These are phyloP conservation scores for Scalopus aquaticus DNA, from an alignment of 2,113 vertebrate species.

Conservation along the genomic window DNA sequence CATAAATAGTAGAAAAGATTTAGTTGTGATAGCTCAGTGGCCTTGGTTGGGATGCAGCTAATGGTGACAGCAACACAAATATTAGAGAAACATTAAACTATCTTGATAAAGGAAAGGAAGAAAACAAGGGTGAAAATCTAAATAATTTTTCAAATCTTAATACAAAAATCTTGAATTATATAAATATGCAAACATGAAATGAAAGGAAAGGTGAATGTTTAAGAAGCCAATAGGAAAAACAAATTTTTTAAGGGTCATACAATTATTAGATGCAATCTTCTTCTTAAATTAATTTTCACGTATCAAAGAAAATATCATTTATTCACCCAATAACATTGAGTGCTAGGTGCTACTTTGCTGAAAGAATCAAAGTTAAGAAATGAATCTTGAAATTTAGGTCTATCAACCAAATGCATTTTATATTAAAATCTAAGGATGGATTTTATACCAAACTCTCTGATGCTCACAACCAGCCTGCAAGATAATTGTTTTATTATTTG, in stretches of 20 bases:
- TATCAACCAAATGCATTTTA: neutral
- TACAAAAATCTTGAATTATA: neutral
- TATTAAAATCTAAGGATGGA: neutral
- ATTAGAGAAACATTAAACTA: neutral
- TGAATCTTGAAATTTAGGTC: neutral
- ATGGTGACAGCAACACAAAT: neutral
- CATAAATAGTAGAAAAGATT: neutral
- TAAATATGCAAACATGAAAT: neutral
- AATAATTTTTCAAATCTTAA: neutral
- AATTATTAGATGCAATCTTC: neutral
- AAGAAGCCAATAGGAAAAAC: neutral
- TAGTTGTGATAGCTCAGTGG: rapidly evolving
- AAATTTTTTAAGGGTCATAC: neutral
- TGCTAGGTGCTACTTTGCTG: neutral
- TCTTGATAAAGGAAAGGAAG: neutral
- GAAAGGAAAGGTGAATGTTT: neutral
- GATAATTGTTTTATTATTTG: too few relatives aligned
- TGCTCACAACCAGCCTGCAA: neutral
- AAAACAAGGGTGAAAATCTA: neutral
- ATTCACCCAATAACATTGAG: neutral
- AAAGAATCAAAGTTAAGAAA: neutral
- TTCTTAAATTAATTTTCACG: neutral
- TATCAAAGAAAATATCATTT: neutral
- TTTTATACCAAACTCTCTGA: too few relatives aligned
- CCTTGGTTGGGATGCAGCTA: neutral